These are phyloP conservation scores for Ethmia dodecea DNA, from an alignment of 2,888 invertebrate genomes.

Conservation along the genomic window DNA sequence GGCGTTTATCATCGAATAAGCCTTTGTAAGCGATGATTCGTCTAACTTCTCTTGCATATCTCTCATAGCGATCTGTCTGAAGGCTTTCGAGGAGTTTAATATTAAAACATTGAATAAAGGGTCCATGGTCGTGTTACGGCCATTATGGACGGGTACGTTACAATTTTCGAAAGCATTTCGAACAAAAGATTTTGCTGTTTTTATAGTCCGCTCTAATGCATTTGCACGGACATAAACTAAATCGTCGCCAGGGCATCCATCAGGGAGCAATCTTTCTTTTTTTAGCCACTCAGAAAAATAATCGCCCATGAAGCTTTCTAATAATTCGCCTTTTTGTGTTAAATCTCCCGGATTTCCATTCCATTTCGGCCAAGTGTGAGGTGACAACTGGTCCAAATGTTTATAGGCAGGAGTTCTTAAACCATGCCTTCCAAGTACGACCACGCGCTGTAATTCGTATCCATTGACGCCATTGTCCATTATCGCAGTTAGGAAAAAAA, in stretches of 20 bases:
- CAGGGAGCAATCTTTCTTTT: slow-evolving; percentile 29
- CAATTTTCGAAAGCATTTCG: slow-evolving; percentile 45
- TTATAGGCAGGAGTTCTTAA: slow-evolving; percentile 44
- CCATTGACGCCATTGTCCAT: neutral
- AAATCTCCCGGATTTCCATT: slow-evolving; percentile 34
- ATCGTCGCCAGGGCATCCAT: slow-evolving; percentile 34
- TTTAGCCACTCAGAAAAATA: slow-evolving; percentile 48
- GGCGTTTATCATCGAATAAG: slow-evolving; percentile 34
- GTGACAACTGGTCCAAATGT: slow-evolving; percentile 31
- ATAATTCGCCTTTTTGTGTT: slow-evolving; percentile 43
- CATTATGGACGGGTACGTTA: slow-evolving; percentile 33
- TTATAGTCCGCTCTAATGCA: slow-evolving; percentile 42
- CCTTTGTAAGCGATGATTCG: slow-evolving; percentile 26
- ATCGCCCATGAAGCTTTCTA: slow-evolving; percentile 52
- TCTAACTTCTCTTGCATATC: slow-evolving; percentile 42
- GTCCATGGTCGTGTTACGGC: too few species aligned
- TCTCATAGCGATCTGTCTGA: too few species aligned
- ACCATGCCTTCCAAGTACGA: slow-evolving; percentile 53
- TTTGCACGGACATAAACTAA: slow-evolving; percentile 47
- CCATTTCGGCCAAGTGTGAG: slow-evolving; percentile 44
- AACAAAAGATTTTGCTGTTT: slow-evolving; percentile 44
- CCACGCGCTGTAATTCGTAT: slow-evolving; percentile 34
- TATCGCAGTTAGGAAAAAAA: neutral
- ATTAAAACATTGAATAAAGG: too few species aligned
- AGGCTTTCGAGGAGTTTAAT: too few species aligned